Base-by-base conservation (phyloP, 1,140 invertebrate genomes). In the Ericerus pela region DNA sequence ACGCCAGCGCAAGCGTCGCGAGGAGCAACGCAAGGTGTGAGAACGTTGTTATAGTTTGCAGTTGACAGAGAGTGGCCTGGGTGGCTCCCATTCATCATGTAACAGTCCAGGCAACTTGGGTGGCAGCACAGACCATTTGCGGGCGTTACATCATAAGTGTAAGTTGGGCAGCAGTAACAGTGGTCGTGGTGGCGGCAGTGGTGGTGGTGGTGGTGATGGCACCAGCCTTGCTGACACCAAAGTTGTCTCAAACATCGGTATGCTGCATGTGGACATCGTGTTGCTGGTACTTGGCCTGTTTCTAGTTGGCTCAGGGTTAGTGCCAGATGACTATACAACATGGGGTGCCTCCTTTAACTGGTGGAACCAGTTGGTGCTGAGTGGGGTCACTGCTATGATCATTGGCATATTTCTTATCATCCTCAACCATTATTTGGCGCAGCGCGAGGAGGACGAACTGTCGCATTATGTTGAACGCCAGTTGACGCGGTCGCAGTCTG, bases 221-320 rank as follows among this genome's bases (percentile, higher is more conserved):
- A n/a, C n/a, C n/a, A n/a, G n/a, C n/a, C 58, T 63, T 31, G 53
- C 53, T 1, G 55, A 59, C n/a, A 59, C 58, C 14, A 61, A 82
- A 65, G 78, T 85, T 47, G 85, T 87, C 55, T 84, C 85, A 27
- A 85, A 82, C 28, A 81, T 91, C 22, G 87, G 87, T 56, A 88
- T 89, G 82, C 76, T 90, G 51, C 88, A 92, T 66, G 82, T 92
- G 56, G 88, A 87, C 2, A 82, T 88, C 22, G 85, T 90, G 3
- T 91, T 92, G 65, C 72, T 88, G 16, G 81, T 90, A 0, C 77
- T 91, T 33, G 86, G 87, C 2, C 65, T 82, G 12, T 89, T 92
- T 65, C 74, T 92, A 16, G 70, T 88, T 53, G 81, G 79, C 1
- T 85, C 84, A 41, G 85, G 85, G 2, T 72, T 87, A 37, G 72